Evolutionary conservation across 2,113 vertebrate genomes (phyloP).

Genomic region (Cynopterus brachyotis): DNA sequence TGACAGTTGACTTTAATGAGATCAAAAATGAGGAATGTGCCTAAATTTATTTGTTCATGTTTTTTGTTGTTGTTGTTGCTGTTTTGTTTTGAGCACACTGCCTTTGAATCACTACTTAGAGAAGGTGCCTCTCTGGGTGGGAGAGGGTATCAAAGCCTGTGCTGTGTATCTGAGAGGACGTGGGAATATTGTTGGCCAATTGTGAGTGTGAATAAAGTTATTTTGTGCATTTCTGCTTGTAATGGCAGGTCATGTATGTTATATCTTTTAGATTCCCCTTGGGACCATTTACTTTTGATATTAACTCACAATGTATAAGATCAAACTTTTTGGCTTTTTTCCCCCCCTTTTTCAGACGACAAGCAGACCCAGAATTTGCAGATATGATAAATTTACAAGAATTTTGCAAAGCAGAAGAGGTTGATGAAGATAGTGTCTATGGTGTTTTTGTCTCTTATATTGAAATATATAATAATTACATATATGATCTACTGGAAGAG

Average conservation of each 20-base stretch:
- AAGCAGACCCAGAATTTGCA: conserved; percentile 92
- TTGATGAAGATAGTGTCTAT: conserved; percentile 97
- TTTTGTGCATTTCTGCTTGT: neutral
- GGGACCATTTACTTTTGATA: neutral
- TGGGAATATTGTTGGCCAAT: neutral
- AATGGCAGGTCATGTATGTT: neutral
- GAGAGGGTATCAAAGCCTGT: neutral
- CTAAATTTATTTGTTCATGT: neutral
- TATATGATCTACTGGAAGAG: conserved; percentile 97
- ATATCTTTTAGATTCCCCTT: neutral
- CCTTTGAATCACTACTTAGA: neutral
- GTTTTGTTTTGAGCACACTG: neutral
- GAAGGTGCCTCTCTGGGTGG: neutral
- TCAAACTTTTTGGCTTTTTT: neutral
- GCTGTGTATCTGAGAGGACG: neutral
- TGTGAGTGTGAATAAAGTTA: neutral
- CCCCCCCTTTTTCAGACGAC: conserved; percentile 83
- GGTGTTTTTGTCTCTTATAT: conserved; percentile 97
- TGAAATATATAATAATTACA: conserved; percentile 99
- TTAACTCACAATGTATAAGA: neutral
- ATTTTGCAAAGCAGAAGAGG: conserved; percentile 87
- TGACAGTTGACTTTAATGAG: neutral
- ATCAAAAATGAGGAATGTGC: neutral
- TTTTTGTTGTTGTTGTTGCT: neutral
- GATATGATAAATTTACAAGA: conserved; percentile 94